Evolutionary conservation across 2,113 vertebrate genomes (phyloP), one percentile per base, ranked within the genome.

Genomic region (Eclectus roratus): DNA sequence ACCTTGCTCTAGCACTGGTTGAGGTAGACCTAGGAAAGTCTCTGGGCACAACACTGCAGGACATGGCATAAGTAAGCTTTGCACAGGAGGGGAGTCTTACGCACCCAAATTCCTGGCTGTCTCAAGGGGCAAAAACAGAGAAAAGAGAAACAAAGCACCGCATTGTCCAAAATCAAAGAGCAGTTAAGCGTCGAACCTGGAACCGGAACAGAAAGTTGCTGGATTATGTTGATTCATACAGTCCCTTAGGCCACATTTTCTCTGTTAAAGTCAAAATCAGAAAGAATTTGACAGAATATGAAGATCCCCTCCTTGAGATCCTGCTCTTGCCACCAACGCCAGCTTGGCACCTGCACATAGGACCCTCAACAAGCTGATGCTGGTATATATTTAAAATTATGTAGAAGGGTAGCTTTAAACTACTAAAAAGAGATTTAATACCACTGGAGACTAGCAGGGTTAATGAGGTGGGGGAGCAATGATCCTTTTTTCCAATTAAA

Each of bases 1-100:
- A n/a, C n/a, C 29, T 46, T 71, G 17, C 44, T 53, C 47, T 23
- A 19, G 17, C 21, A 33, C 39, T 60, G 44, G 27, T 19, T 83
- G 2, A 0, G 33, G 17, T 5, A n/a, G 63, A 27, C 9, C 2
- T 7, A 33, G 56, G 4, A 37, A 85, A 78, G 23, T 10, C 44
- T 46, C 39, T 47, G 44, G 68, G 53, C 28, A 77, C 21, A 31
- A 8, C 12, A 25, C 27, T 78, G 19, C 46, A 71, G 55, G 35
- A 24, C 50, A 52, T 4, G 27, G 29, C 5, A 6, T 2, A 25
- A 66, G 27, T 20, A 71, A 37, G 17, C n/a, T 81, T 73, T 37
- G 15, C 65, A 41, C 12, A 20, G 35, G 18, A 73, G 11, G 8
- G 14, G 13, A 73, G 23, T 44, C 27, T 56, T 35, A 11, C 6